Evolutionary conservation across 2,888 invertebrate genomes (phyloP).

Genomic region (Apotomis betuletana): DNA sequence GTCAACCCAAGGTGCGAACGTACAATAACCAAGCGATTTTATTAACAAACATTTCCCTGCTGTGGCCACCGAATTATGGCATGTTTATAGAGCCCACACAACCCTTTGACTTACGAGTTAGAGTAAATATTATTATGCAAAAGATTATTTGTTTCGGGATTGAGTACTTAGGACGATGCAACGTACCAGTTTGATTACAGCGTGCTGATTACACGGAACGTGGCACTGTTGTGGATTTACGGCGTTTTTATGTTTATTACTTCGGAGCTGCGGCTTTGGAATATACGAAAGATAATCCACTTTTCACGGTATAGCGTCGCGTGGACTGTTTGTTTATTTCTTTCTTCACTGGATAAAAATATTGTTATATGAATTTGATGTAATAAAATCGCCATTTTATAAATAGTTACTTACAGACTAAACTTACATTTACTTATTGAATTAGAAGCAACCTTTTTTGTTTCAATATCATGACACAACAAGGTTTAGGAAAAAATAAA

Average conservation of each 20-base stretch:
- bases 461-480: no score
- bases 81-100: constrained; percentile 18
- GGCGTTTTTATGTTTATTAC: constrained; percentile 31
- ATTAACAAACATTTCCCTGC: constrained; percentile 23
- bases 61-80: constrained; percentile 20
- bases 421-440: no score
- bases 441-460: no score
- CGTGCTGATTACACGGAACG: neutral
- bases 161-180: constrained; percentile 24
- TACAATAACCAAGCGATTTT: constrained; percentile 30
- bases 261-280: constrained; percentile 13
- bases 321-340: neutral
- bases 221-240: constrained; percentile 14
- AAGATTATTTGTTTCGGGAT: constrained; percentile 11
- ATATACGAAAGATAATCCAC: constrained; percentile 8
- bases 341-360: no score
- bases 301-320: neutral
- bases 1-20: constrained; percentile 31
- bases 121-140: constrained; percentile 13
- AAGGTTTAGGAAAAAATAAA: no score
- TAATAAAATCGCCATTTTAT: no score
- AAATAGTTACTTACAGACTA: no score
- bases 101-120: neutral
- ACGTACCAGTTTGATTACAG: constrained; percentile 17
- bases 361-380: no score